phyloP scores from a whole-genome alignment of 2,888 invertebrate species.

The Drosophila bunnanda region DNA sequence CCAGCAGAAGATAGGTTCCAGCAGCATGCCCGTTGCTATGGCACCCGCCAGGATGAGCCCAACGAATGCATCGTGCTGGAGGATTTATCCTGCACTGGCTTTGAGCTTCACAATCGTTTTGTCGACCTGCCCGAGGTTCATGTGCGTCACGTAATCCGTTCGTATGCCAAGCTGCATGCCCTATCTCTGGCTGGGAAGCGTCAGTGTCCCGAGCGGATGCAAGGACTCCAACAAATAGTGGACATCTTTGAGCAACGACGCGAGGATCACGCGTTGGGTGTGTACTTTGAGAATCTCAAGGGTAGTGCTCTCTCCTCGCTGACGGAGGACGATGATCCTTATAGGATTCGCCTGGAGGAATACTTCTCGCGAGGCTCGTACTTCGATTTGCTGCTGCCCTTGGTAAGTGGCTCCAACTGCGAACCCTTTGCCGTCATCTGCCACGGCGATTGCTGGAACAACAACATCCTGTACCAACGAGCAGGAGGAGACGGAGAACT shows the following conservation, averaged over 20 bases:
- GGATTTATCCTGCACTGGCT: slow-evolving; percentile 84
- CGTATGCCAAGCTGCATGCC: slow-evolving; percentile 85
- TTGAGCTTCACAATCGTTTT: slow-evolving; percentile 84
- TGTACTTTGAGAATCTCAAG: slow-evolving; percentile 72
- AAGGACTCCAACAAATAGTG: slow-evolving; percentile 57
- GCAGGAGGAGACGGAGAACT: slow-evolving; percentile 11
- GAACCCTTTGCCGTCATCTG: slow-evolving; percentile 82
- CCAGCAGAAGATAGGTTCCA: slow-evolving; percentile 59
- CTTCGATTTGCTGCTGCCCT: slow-evolving; percentile 60
- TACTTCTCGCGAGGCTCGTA: slow-evolving; percentile 62
- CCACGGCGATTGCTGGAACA: slow-evolving; percentile 84
- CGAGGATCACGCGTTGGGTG: slow-evolving; percentile 57
- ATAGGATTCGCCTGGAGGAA: slow-evolving; percentile 49
- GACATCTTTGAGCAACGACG: slow-evolving; percentile 75
- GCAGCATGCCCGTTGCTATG: slow-evolving; percentile 69
- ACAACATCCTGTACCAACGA: slow-evolving; percentile 80
- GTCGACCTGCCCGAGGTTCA: slow-evolving; percentile 82
- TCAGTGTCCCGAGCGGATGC: slow-evolving; percentile 66
- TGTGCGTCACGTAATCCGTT: slow-evolving; percentile 83
- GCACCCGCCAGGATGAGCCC: slow-evolving; percentile 76
- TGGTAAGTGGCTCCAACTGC: slow-evolving; percentile 61
- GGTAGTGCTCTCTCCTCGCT: slow-evolving; percentile 65
- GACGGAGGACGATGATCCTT: slow-evolving; percentile 39
- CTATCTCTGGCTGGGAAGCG: slow-evolving; percentile 84
- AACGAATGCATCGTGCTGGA: slow-evolving; percentile 85